Base-by-base conservation (phyloP, 2,888 invertebrate genomes). In the Papilio demoleus region DNA sequence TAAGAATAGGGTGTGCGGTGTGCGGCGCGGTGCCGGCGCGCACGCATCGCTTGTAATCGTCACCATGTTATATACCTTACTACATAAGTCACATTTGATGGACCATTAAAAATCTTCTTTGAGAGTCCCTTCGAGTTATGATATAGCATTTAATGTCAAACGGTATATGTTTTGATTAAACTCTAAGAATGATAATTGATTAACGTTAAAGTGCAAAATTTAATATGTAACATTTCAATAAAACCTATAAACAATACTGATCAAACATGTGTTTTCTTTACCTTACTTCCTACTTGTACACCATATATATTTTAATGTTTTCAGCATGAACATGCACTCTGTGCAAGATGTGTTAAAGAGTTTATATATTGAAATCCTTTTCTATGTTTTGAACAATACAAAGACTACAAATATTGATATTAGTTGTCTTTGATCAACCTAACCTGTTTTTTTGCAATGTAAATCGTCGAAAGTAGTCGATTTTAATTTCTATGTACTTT, bases 71-170 rank as follows among this genome's bases (percentile, higher is more conserved):
- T 77, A 77, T 77, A 77, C 72, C 67, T 81, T 77, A 81, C 79
- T 81, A 82, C 81, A 81, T 86, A 85, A 87, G 85, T 83, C 88
- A 79, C 74, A 82, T 87, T 83, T 82, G 81, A 86, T 85, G 88
- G 88, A 88, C 88, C 87, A 86, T 82, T 81, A 78, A 79, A 81
- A 84, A 81, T 81, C 82, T 83, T 84, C 80, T 85, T 80, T 77
- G 80, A 80, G 83, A 86, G 86, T 90, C 87, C 86, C 86, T 86
- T 83, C 76, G 80, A 86, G 84, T 87, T 88, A 88, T 83, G 83
- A 90, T 90, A 90, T 91, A 92, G 92, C 92, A 92, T 92, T 92
- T 92, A 92, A 89, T 90, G 92, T 90, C 91, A 90, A 91, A 90
- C 79, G 87, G 88, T 90, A 88, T 88, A 89, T 84, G 90, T 91